Evolutionary conservation across 2,113 vertebrate species (phyloP).

Genomic region (Leucosticte australis): DNA sequence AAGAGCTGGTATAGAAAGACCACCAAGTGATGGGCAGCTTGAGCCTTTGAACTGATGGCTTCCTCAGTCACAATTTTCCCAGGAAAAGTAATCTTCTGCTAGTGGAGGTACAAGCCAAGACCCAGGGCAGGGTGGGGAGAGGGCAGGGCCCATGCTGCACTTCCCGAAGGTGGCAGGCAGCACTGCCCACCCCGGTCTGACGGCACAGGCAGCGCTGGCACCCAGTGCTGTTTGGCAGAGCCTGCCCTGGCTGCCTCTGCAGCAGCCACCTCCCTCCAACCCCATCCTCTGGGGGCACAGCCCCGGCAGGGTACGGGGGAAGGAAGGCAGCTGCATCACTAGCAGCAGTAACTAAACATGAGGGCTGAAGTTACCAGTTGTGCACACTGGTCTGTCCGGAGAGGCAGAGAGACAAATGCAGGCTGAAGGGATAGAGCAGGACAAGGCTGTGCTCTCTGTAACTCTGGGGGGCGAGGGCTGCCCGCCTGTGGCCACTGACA

Average conservation of each 20-base stretch:
- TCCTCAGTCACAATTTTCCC: background rate
- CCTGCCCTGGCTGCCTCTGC: accelerated
- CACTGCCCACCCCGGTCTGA: accelerated
- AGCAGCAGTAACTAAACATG: background rate
- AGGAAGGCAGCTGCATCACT: no score
- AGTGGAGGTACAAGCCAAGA: no score
- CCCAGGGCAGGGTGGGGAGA: accelerated
- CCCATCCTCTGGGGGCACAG: accelerated
- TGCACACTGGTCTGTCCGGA: background rate
- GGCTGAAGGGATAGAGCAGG: background rate
- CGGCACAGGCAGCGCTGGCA: accelerated
- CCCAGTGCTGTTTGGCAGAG: accelerated
- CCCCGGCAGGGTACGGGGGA: background rate
- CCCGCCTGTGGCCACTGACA: accelerated
- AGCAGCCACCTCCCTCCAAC: background rate
- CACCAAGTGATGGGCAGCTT: background rate
- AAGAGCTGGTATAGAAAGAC: accelerated
- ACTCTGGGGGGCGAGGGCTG: background rate
- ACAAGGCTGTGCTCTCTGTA: accelerated
- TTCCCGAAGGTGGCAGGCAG: background rate
- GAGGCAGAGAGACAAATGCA: background rate
- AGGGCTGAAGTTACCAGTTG: background rate
- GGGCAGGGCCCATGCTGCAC: background rate
- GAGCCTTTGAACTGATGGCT: background rate
- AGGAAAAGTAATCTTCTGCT: background rate